These are phyloP conservation scores for Phyllostomus hastatus DNA, from an alignment of 2,113 vertebrate genomes.

Conservation along the genomic window DNA sequence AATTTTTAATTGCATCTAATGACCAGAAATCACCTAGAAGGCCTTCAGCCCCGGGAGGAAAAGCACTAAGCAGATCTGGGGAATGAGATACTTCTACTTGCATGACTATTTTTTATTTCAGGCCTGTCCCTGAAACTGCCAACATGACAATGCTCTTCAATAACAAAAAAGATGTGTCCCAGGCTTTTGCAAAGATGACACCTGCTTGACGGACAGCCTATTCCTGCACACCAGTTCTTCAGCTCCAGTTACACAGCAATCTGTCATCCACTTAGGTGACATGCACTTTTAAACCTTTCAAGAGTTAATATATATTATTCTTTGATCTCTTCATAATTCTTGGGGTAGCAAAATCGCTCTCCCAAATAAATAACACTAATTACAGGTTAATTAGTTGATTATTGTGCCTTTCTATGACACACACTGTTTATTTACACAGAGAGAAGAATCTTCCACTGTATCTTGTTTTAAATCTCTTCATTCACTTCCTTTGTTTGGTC, in stretches of 20 bases:
- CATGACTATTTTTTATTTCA: constrained; percentile 77
- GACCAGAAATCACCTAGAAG: constrained; percentile 69
- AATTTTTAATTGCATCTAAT: constrained; percentile 77
- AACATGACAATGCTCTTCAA: constrained; percentile 79
- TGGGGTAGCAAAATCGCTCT: constrained; percentile 22
- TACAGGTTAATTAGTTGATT: constrained; percentile 55
- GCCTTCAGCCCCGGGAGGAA: constrained; percentile 63
- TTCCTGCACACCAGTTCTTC: constrained; percentile 44
- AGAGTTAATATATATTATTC: constrained; percentile 55
- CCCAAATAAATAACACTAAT: constrained; percentile 51
- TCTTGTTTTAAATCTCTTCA: constrained; percentile 26
- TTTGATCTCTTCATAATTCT: constrained; percentile 32
- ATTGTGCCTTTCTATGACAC: background rate
- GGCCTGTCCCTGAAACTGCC: constrained; percentile 75
- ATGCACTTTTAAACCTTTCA: constrained; percentile 42
- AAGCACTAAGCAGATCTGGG: constrained; percentile 59
- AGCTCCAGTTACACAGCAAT: constrained; percentile 48
- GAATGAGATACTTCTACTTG: constrained; percentile 69
- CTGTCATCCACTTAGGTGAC: constrained; percentile 54
- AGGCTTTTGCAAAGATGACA: constrained; percentile 73
- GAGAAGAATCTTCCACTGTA: constrained; percentile 34
- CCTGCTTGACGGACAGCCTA: constrained; percentile 71
- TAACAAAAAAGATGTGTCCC: constrained; percentile 74
- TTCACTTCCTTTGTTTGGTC: constrained; percentile 18
- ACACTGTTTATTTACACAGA: constrained; percentile 23